Evolutionary conservation across 2,888 invertebrate species (phyloP), one percentile per base, ranked within the genome.

Genomic region (Pemphredon lugubris): DNA sequence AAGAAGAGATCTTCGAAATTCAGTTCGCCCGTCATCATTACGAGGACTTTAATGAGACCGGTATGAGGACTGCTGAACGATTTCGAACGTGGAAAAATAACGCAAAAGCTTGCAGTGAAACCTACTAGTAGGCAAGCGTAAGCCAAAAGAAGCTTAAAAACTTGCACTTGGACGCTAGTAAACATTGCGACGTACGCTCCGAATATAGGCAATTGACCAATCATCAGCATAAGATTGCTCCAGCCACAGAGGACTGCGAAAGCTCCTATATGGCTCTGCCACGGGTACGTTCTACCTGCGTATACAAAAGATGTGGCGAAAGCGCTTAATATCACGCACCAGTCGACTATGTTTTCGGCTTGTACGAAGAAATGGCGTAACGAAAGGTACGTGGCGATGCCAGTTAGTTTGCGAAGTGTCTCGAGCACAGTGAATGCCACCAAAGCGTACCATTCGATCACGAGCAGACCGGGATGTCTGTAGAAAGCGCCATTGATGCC

Each of bases 151-250:
- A 96, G 91, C 86, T 96, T 96, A 5, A 95, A 95, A 80, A 96
- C 96, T 90, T 96, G 96, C 47, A 94, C 95, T 86, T 96, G 95
- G 0, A 96, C 96, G 89, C 95, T 94, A 0, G 96, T 96, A 82
- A 96, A 96, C 96, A 96, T 96, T 0, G 96, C 96, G 2, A 97
- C 96, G 85, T 97, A 97, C 0, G 96, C 95, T 14, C 96, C 97
- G 85, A 97, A 96, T 51, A 96, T 93, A 0, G 97, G 97, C 37
- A 97, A 90, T 83, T 97, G 96, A 0, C 97, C 97, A 63, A 97
- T 94, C 95, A 96, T 96, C 87, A 96, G 91, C 96, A 96, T 96
- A n/a, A 96, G 91, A 89, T 96, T 96, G 3, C 95, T 95, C 96
- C 96, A 96, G 3, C 95, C 96, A 40, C 96, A 93, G 2, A 96